Base-by-base conservation (phyloP, 2,797 vertebrate genomes). In the Eupleurogrammus muticus region DNA sequence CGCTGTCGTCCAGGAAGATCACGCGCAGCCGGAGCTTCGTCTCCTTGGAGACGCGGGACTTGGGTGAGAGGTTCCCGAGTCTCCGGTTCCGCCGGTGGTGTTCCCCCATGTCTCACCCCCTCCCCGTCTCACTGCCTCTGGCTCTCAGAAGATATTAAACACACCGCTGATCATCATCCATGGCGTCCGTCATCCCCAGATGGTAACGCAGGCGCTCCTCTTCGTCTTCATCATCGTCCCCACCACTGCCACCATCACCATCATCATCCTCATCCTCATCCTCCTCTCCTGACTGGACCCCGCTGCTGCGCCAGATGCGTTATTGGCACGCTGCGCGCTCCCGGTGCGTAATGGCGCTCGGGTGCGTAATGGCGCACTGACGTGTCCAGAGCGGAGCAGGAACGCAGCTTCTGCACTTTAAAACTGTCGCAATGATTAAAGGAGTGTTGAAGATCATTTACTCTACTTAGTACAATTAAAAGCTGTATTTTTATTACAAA, bases 1-100 rank as follows among this genome's bases (percentile, higher is more conserved):
- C 93, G 70, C 91, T 94, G 77, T 93, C 91, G 21, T 95, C 94
- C 83, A 95, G 81, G 71, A 95, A 93, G 40, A 93, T 54, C 34
- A 94, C 94, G 24, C 92, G 88, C 77, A 94, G 84, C 66, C 88
- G 85, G 76, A 94, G 89, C 64, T 89, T 90, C 6, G 83, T 86
- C 55, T 92, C 91, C 73, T 81, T 89, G 70, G 80, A 81, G 72
- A 81, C 76, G 47, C 81, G 81, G 36, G 77, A 64, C 76, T 32
- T 81, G 24, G 61, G 19, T 13, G 72, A 9, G 77, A 85, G 72
- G 32, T 84, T 83, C 47, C 71, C 73, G 42, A 87, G 72, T 35
- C 69, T 66, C 55, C 75, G 28, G 46, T 58, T 68, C 62, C 70
- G 32, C 56, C 53, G 67, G 5, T 38, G 47, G 0, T 28, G 79